These are phyloP conservation scores for Sebastes wilsoni DNA, from an alignment of 2,797 vertebrate genomes.

Conservation along the genomic window DNA sequence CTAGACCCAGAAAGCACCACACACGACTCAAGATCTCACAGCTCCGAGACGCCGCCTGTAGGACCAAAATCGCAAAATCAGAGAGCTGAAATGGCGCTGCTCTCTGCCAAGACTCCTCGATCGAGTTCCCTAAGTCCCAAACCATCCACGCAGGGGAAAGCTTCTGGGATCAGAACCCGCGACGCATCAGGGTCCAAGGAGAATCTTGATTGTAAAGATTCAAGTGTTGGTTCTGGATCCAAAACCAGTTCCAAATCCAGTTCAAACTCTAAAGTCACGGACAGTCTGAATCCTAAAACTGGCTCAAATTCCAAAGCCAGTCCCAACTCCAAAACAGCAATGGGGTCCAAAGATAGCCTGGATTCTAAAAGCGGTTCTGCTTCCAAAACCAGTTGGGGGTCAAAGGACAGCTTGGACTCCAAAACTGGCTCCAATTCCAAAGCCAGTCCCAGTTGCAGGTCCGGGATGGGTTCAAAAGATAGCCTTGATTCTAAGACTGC, in stretches of 20 bases:
- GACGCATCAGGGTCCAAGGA: not conserved
- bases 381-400: constrained; percentile 50
- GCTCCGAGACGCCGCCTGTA: not conserved
- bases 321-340: not conserved
- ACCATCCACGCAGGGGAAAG: constrained; percentile 7
- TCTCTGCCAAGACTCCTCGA: not conserved
- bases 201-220: constrained; percentile 26
- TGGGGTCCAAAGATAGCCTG: constrained; percentile 28
- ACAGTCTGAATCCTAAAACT: constrained; percentile 19
- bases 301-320: not conserved
- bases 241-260: constrained; percentile 32
- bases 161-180: not conserved
- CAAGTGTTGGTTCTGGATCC: not conserved
- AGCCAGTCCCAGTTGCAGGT: constrained; percentile 8
- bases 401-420: constrained; percentile 39
- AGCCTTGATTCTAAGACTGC: constrained; percentile 6
- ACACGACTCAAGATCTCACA: not conserved
- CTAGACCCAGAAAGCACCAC: not conserved
- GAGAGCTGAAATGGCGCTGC: not conserved
- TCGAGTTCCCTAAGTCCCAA: constrained; percentile 35
- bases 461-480: constrained; percentile 9
- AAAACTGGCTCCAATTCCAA: constrained; percentile 21
- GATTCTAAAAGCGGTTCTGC: constrained; percentile 30
- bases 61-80: constrained; percentile 1
- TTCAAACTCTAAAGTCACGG: constrained; percentile 16